Evolutionary conservation across 2,888 invertebrate genomes (phyloP).

Genomic region (Aphidoletes aphidimyza): DNA sequence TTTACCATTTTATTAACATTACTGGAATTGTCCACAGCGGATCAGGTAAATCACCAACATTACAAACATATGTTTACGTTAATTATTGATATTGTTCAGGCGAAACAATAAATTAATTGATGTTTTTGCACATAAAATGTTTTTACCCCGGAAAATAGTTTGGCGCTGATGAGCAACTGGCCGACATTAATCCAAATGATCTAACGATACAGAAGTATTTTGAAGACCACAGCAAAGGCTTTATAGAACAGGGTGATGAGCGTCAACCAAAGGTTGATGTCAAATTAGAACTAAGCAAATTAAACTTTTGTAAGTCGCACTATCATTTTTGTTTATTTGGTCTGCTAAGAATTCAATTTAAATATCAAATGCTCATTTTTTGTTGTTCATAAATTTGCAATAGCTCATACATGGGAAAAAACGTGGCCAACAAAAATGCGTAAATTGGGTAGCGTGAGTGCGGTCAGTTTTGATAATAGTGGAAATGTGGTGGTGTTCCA

Average conservation of each 20-base stretch:
- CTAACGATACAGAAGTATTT: background rate
- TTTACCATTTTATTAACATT: background rate
- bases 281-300: slow-evolving; percentile 63
- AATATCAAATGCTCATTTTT: background rate
- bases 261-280: slow-evolving; percentile 60
- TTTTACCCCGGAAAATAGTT: background rate
- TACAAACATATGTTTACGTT: background rate
- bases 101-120: too few species aligned
- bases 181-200: slow-evolving; percentile 25
- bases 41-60: background rate
- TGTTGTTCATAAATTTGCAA: too few species aligned
- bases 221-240: background rate
- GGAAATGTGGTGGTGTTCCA: slow-evolving; percentile 86
- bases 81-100: background rate
- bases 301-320: slow-evolving; percentile 62
- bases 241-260: background rate
- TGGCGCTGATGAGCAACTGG: background rate
- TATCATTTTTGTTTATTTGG: background rate
- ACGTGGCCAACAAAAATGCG: slow-evolving; percentile 70
- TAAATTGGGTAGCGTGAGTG: slow-evolving; percentile 80
- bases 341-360: background rate
- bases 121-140: background rate
- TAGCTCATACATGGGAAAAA: slow-evolving; percentile 69
- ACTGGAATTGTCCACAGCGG: background rate
- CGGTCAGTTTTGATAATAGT: slow-evolving; percentile 78